Percentiles rank a stretch among this genome's conserved stretches.
These are phyloP conservation scores for Dasypogon diadema DNA, from an alignment of 2,888 invertebrate species.

Conservation along the genomic window DNA sequence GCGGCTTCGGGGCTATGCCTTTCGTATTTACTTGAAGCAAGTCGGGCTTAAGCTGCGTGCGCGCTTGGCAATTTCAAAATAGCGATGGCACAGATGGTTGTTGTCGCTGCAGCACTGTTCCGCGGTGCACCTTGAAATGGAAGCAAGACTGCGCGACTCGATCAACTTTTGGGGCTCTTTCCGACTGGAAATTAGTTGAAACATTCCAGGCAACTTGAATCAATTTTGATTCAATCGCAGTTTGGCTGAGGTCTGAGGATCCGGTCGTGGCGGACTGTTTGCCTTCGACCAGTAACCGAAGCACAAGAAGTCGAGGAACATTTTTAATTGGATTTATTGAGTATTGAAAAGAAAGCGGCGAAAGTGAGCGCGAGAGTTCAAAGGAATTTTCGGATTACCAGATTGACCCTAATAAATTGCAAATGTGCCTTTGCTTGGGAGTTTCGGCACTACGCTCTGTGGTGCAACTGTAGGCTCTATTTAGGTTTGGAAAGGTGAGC, in stretches of 20 bases:
- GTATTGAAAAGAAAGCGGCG: slow-evolving; percentile 34
- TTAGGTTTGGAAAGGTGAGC: no score
- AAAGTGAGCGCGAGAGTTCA: neutral
- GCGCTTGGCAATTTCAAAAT: neutral
- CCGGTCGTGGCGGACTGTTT: neutral
- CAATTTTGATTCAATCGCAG: neutral
- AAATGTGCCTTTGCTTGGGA: neutral
- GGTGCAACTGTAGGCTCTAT: neutral
- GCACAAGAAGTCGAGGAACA: neutral
- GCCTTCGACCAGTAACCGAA: neutral
- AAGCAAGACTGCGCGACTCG: neutral
- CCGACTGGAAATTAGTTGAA: slow-evolving; percentile 19
- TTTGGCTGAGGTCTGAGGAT: no score
- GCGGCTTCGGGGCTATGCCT: no score
- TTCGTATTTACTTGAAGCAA: no score
- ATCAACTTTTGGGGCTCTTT: no score
- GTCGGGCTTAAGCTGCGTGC: no score
- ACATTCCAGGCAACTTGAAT: neutral
- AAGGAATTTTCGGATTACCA: neutral
- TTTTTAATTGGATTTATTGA: neutral
- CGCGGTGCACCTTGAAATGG: slow-evolving; percentile 27
- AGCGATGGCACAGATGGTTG: neutral
- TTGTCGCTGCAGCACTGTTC: neutral
- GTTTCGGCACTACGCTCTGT: neutral
- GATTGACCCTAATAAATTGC: neutral